Base-by-base conservation (phyloP, 2,113 vertebrate species). In the Gobius niger region DNA sequence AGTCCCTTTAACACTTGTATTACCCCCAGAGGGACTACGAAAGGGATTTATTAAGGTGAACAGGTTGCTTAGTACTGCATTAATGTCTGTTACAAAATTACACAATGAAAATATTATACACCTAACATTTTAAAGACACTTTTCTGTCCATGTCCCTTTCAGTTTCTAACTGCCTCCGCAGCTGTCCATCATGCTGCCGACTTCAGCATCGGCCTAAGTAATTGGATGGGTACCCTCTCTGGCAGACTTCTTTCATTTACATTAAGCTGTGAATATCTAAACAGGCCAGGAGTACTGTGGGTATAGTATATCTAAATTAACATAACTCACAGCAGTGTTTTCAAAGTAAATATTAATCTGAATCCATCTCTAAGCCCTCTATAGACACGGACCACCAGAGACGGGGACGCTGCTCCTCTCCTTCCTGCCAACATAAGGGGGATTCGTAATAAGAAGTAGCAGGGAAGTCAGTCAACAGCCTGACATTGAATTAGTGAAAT, bases 101-200 rank as follows among this genome's bases (percentile, higher is more conserved):
- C 53, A 56, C 9, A 9, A 12, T 13, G 19, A 56, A 24, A 12
- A 6, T 14, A 57, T 40, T 57, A 40, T 57, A 40, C 40, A 14
- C 14, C 12, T 14, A 7, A 40, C 40, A 40, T 12, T 40, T 40
- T 40, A 40, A 40, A 40, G 13, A 13, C 10, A 14, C 16, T 53
- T 7, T 11, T 10, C 16, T 57, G 5, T 40, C 24, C 10, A 34
- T 7, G 54, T 57, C 10, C 13, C n/a, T n/a, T n/a, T n/a, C 13
- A 14, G 54, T 5, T 19, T 14, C 5, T 46, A 7, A 76, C 82
- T 72, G 73, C 49, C 60, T 60, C 64, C 76, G 77, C 77, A 78
- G 79, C 82, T 85, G 83, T 85, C 87, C 80, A 82, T 91, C 86
- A 81, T 60, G 56, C 63, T 65, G 72, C 65, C 73, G 70, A 76